A percentile compares a stretch with the other conserved stretches of the same genome.
phyloP scores from a whole-genome alignment of 2,888 invertebrate species.

The Ectemnius lituratus region DNA sequence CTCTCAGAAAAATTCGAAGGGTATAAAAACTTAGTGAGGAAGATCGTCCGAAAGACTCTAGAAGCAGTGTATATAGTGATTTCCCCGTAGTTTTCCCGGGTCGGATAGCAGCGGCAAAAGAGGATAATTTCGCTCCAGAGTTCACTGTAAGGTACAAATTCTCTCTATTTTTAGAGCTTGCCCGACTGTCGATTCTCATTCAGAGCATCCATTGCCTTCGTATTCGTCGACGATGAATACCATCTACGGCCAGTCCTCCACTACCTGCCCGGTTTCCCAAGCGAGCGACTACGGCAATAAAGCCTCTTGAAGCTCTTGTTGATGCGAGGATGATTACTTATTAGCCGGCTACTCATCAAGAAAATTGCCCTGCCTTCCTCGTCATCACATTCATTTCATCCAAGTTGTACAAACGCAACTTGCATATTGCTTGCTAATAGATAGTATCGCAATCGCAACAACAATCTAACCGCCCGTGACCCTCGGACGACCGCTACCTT shows the following conservation, averaged over 20 bases:
- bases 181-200: constrained; percentile 60
- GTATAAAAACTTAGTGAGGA: constrained; percentile 49
- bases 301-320: too few species aligned
- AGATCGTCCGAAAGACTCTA: constrained; percentile 29
- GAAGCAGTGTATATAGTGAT: constrained; percentile 55
- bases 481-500: too few species aligned
- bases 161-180: constrained; percentile 69
- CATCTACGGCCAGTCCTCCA: background rate
- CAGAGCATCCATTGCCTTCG: constrained; percentile 42
- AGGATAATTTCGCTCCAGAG: constrained; percentile 70
- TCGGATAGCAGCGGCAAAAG: constrained; percentile 47
- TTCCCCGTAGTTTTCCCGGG: constrained; percentile 43
- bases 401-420: too few species aligned
- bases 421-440: too few species aligned
- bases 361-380: too few species aligned
- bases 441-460: background rate
- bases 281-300: too few species aligned
- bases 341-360: too few species aligned
- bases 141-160: constrained; percentile 74
- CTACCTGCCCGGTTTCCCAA: too few species aligned
- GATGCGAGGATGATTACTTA: too few species aligned
- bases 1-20: constrained; percentile 41
- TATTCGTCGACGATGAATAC: background rate
- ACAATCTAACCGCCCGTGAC: too few species aligned
- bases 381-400: too few species aligned